Conservation (phyloP, 2,888 invertebrate species). For the Allacma fusca region DNA sequence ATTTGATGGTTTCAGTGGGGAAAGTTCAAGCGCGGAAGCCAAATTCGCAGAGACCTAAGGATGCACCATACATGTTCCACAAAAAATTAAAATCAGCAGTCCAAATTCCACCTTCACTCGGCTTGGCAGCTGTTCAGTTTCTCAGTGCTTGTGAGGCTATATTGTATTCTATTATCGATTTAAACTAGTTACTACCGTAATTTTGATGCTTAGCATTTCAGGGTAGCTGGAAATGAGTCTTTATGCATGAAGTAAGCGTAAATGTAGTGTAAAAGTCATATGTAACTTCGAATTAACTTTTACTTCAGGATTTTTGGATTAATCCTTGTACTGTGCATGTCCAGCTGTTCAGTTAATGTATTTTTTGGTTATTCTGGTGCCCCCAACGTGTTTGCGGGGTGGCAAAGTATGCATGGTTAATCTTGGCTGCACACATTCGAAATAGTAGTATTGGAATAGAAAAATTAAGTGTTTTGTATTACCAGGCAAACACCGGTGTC, state of each 20-base stretch:
- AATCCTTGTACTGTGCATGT: too few relatives aligned
- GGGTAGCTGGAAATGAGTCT: background rate
- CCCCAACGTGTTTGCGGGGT: background rate
- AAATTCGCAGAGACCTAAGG: conserved; percentile 35
- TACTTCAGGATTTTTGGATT: too few relatives aligned
- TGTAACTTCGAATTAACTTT: too few relatives aligned
- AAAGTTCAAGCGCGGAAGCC: conserved; percentile 72
- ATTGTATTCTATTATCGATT: background rate
- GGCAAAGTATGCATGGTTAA: too few relatives aligned
- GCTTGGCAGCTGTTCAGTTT: conserved; percentile 46
- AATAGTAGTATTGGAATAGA: too few relatives aligned
- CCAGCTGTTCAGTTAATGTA: too few relatives aligned
- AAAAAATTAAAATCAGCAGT: conserved; percentile 69
- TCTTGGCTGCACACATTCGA: too few relatives aligned
- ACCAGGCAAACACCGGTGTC: too few relatives aligned
- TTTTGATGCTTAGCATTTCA: background rate
- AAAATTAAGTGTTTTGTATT: too few relatives aligned
- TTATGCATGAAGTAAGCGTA: background rate
- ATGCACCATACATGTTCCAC: conserved; percentile 62
- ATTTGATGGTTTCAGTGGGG: conserved; percentile 71
- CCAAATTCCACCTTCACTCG: conserved; percentile 45
- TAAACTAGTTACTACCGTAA: background rate
- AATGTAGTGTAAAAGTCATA: background rate
- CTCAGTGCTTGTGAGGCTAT: conserved; percentile 41
- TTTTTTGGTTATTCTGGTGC: too few relatives aligned